phyloP scores from a whole-genome alignment of 2,113 vertebrate species.

The Trinectes maculatus region DNA sequence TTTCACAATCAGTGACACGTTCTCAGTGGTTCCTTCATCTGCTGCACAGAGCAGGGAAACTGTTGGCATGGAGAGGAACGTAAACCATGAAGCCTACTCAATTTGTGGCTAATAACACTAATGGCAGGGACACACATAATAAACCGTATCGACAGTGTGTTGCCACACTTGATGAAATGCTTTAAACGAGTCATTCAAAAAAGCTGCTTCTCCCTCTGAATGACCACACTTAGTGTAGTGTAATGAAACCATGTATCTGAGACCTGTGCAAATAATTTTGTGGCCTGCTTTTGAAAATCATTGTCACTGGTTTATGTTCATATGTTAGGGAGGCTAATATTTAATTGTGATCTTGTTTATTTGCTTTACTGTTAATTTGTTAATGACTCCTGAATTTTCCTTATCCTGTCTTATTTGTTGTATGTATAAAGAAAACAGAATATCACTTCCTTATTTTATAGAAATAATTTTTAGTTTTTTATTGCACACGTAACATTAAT shows the following conservation, averaged over 20 bases:
- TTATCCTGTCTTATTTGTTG: not conserved
- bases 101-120: conserved; percentile 45
- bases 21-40: conserved; percentile 38
- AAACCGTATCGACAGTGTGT: conserved; percentile 52
- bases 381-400: not conserved
- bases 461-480: not conserved
- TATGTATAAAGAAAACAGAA: not conserved
- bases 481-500: not conserved
- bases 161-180: conserved; percentile 59
- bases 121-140: conserved; percentile 37
- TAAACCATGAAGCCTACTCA: conserved; percentile 56
- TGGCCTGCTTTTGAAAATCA: conserved; percentile 27
- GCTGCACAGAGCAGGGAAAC: conserved; percentile 20
- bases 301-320: conserved; percentile 26
- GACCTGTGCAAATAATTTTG: conserved; percentile 47
- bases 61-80: conserved; percentile 41
- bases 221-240: conserved; percentile 46
- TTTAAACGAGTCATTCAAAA: conserved; percentile 70
- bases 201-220: conserved; percentile 40
- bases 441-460: not conserved
- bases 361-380: not conserved
- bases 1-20: conserved; percentile 58
- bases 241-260: conserved; percentile 40
- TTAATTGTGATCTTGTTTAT: not conserved
- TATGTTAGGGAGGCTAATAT: conserved; percentile 1